Evolutionary conservation across 2,113 vertebrate species (phyloP), one percentile per base, ranked within the genome.

Genomic region (Ceuthmochares aereus): DNA sequence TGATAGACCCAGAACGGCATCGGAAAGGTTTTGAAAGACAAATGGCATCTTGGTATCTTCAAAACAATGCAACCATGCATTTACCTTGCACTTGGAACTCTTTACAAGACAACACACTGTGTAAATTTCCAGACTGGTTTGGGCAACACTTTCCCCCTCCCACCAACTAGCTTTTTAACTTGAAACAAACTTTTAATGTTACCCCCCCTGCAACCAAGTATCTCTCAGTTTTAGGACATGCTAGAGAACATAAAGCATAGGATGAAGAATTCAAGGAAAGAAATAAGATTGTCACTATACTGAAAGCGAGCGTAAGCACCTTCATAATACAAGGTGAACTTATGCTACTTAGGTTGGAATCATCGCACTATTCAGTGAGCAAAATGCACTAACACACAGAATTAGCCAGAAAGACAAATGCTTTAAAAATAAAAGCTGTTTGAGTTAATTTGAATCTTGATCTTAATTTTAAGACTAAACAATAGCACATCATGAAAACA

Each of bases 251-350:
- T 26, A 42, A 54, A 78, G 40, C 30, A 77, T 60, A 60, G 70
- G 76, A 84, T 80, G 63, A 88, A 84, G 89, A 81, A 75, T 89
- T 72, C 69, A 70, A 89, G 84, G 63, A 60, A 76, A 74, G 51
- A 80, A 43, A 54, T 37, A n/a, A 75, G 51, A 90, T n/a, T 19
- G 30, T 66, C 74, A 74, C 21, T 90, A 52, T 14, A 66, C 10
- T 37, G 30, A 42, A 93, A 87, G 63, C 22, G 49, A 88, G 70
- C 0, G 3, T 20, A 45, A 74, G 30, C 52, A 59, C 68, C 43
- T 88, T 70, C 79, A 58, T 26, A 47, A 69, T 16, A 58, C 51
- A 58, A 75, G 43, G 74, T 69, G 69, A 80, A 55, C 8, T 52
- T 34, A 14, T 37, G 36, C 52, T 15, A 68, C 66, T 82, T 49